phyloP scores from a whole-genome alignment of 2,113 vertebrate genomes.

The Corynorhinus townsendii region DNA sequence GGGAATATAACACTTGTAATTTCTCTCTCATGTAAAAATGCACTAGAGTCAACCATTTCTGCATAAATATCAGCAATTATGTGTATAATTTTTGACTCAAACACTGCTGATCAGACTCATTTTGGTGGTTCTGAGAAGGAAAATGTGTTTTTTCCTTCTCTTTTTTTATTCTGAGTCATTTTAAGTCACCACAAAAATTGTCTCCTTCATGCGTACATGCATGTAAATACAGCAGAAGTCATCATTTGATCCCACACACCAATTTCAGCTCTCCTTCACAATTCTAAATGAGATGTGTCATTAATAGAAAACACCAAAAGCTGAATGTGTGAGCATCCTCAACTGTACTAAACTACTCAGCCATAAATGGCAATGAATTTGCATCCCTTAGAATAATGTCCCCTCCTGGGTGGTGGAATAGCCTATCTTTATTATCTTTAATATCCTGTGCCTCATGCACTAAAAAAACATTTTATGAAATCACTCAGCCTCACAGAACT shows the following conservation, averaged over 20 bases:
- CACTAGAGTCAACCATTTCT: neutral
- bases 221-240: constrained; percentile 32
- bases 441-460: constrained; percentile 53
- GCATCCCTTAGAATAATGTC: neutral
- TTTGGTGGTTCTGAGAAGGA: neutral
- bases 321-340: neutral
- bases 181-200: neutral
- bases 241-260: neutral
- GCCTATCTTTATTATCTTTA: constrained; percentile 71
- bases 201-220: neutral
- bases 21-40: neutral
- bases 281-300: constrained; percentile 19
- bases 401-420: neutral
- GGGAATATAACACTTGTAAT: neutral
- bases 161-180: neutral
- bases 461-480: constrained; percentile 48
- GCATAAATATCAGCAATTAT: neutral
- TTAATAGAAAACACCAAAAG: neutral
- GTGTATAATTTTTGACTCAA: neutral
- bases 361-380: neutral
- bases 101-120: neutral
- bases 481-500: constrained; percentile 44
- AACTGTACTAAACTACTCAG: neutral
- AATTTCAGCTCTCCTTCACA: constrained; percentile 49
- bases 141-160: neutral